Percentiles rank a stretch among this genome's conserved stretches.
Conservation (phyloP, 1,140 invertebrate species). For the Marisa cornuarietis region DNA sequence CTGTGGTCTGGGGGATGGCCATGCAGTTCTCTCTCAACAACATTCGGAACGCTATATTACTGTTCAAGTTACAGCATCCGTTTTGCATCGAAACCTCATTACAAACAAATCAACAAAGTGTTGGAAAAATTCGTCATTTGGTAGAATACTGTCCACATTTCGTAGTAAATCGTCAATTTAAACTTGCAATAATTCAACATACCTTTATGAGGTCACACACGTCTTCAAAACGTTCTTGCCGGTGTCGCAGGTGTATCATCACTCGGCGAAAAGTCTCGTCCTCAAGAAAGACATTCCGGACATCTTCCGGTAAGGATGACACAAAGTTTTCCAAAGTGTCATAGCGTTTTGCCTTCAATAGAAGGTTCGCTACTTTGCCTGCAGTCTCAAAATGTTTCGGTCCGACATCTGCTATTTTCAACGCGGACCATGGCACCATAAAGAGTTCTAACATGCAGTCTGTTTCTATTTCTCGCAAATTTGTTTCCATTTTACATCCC, state of each 20-base stretch:
- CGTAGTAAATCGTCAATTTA: too few species aligned
- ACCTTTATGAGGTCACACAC: constrained; percentile 10
- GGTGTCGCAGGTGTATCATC: background rate
- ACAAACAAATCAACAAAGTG: too few species aligned
- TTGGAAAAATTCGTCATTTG: too few species aligned
- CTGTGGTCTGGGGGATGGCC: too few species aligned
- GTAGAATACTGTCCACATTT: too few species aligned
- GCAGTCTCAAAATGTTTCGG: background rate
- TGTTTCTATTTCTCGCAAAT: background rate
- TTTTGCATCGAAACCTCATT: too few species aligned
- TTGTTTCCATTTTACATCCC: constrained; percentile 47
- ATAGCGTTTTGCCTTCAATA: background rate
- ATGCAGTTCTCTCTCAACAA: too few species aligned
- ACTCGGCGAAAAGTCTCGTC: constrained; percentile 17
- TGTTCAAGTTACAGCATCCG: too few species aligned
- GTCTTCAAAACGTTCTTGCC: constrained; percentile 10
- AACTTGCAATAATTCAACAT: background rate
- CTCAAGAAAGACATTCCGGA: background rate
- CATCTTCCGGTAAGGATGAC: background rate
- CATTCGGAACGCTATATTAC: too few species aligned
- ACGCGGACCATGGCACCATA: background rate
- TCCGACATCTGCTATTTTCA: background rate
- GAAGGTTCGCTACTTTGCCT: constrained; percentile 3
- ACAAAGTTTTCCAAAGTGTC: constrained; percentile 3
- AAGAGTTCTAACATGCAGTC: constrained; percentile 12